phyloP scores from a whole-genome alignment of 2,113 vertebrate genomes.

The Gopherus flavomarginatus region DNA sequence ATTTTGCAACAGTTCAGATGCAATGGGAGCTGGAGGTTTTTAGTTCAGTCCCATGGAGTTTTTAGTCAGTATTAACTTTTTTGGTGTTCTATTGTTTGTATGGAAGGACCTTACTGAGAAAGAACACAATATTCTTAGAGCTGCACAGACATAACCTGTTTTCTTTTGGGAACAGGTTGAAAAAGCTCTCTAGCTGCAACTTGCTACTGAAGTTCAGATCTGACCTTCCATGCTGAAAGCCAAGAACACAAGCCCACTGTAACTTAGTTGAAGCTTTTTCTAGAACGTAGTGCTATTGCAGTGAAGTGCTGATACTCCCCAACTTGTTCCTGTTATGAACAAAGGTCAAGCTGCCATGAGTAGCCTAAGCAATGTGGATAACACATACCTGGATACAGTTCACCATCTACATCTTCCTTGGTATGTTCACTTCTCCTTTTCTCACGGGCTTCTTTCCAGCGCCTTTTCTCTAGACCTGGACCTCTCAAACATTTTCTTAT shows the following conservation, averaged over 20 bases:
- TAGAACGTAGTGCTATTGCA: not conserved
- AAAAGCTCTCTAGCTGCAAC: not conserved
- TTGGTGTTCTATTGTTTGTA: not conserved
- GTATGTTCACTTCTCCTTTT: constrained; percentile 89
- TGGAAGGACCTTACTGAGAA: not conserved
- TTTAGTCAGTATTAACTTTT: no score
- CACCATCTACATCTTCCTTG: constrained; percentile 79
- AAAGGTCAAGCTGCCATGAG: fast-evolving
- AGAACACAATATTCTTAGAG: not conserved
- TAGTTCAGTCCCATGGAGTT: not conserved
- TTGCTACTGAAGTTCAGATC: fast-evolving
- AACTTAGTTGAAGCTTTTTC: not conserved
- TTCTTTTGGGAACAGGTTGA: not conserved
- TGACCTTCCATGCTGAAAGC: fast-evolving
- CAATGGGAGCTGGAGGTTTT: not conserved
- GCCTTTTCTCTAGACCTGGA: constrained; percentile 87
- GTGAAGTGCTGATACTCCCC: not conserved
- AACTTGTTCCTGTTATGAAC: not conserved
- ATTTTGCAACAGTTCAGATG: not conserved
- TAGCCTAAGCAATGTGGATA: fast-evolving
- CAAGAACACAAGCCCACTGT: not conserved
- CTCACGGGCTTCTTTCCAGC: constrained; percentile 92
- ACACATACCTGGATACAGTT: constrained; percentile 89
- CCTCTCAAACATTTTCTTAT: constrained; percentile 91
- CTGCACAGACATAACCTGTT: fast-evolving